Evolutionary conservation across 2,888 invertebrate genomes (phyloP), one percentile per base, ranked within the genome.

Genomic region (Himalopsyche anomala): DNA sequence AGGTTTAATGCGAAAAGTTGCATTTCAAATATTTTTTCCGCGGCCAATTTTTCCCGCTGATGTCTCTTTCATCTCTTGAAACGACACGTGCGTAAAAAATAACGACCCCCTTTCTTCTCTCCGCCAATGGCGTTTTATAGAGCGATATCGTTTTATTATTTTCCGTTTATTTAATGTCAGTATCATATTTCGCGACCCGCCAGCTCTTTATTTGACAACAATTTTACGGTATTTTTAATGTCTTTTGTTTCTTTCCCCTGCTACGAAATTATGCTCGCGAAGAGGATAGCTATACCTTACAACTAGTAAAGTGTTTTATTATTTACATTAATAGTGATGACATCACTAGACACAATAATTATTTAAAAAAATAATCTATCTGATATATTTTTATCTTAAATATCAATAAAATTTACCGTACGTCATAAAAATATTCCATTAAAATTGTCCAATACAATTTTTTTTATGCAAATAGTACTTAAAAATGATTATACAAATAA

Each of bases 111-210:
- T 42, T 28, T 19, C 62, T 28, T 19, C 6, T 62, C 19, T 62
- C n/a, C 62, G 19, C 62, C 40, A 84, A 56, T 81, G 38, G 81
- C 54, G 82, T 54, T 85, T 85, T 85, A 85, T 80, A 6, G 82
- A 28, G 12, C 74, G 82, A 74, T 85, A 82, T 36, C 51, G 40
- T 82, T 85, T 85, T 85, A 85, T 83, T 36, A 80, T 81, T 45
- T 81, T 51, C 82, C 28, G 62, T 74, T 83, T 74, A 69, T 62
- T 83, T 40, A 74, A 62, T 45, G 74, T 28, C 45, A n/a, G 17
- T 62, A 80, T 80, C 28, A 51, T n/a, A 36, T 80, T 80, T 79
- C 79, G 55, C 84, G 84, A 51, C 69, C 51, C 51, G 79, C 74
- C 9, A 40, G 45, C 36, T 80, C 38, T 80, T 84, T 84, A 54